Evolutionary conservation across 2,797 vertebrate genomes (phyloP), one percentile per base, ranked within the genome.

Genomic region (Dipus sagitta): DNA sequence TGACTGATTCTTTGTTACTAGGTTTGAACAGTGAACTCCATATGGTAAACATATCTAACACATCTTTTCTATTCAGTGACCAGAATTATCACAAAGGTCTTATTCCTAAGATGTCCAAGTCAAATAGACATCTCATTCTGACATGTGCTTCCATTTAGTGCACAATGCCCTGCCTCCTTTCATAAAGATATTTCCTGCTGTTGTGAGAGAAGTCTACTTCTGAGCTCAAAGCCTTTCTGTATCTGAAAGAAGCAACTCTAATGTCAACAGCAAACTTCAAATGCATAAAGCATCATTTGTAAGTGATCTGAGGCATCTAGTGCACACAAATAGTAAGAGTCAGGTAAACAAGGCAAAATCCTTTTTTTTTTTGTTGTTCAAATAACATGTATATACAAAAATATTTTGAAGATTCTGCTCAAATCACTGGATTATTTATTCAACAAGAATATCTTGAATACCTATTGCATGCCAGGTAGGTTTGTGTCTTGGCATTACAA

Each of bases 271-370:
- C 94, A 96, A 96, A 92, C 95, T 97, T 92, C 88, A 91, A 97
- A 96, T 93, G 94, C 88, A 97, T 85, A 96, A 92, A 81, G 84
- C 91, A 96, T 83, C 79, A 96, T 97, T 97, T 97, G 96, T 95
- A 95, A 96, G 96, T 94, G 94, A 96, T 91, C 75, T 86, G 87
- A 93, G 14, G 78, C 94, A 92, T 90, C 89, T 15, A 79, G 8
- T 90, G 60, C 95, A 96, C 96, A 79, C 86, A 83, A 86, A 80
- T 18, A 80, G 71, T 58, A 74, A 82, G 78, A 86, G 3, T 3
- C 32, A 58, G 58, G 65, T 12, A 65, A 84, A 83, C 28, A 67
- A 1, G 26, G 7, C 30, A 71, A 74, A 75, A n/a, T 52, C 6
- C 23, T 15, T 11, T 86, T 84, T 86, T 13, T 14, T 38, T 64